Percentiles rank a stretch among this genome's conserved stretches.
phyloP scores from a whole-genome alignment of 2,797 vertebrate species.

The Oreonectes daqikongensis region DNA sequence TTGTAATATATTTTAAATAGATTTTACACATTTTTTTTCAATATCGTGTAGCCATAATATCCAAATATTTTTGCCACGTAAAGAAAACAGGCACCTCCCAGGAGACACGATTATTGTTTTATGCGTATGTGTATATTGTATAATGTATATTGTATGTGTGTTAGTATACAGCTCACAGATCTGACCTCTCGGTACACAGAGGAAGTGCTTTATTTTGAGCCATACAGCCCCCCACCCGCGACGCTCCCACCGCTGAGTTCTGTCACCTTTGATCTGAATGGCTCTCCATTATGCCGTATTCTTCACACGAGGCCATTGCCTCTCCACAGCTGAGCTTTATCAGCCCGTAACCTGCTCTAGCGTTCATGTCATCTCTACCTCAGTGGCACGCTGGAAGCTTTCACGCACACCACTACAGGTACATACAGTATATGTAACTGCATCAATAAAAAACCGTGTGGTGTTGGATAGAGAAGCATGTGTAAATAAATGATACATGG shows the following conservation, averaged over 20 bases:
- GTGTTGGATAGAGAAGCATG: too few species aligned
- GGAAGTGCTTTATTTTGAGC: slow-evolving; percentile 34
- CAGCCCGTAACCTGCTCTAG: slow-evolving; percentile 26
- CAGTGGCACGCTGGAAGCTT: not conserved
- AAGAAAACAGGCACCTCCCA: not conserved
- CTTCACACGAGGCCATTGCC: slow-evolving; percentile 8
- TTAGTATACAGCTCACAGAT: not conserved
- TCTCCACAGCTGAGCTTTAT: slow-evolving; percentile 30
- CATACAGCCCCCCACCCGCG: slow-evolving; percentile 8
- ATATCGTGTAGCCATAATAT: too few species aligned
- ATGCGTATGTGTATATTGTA: not conserved
- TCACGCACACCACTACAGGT: not conserved
- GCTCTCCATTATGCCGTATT: slow-evolving; percentile 36
- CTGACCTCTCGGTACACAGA: not conserved
- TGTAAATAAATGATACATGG: too few species aligned
- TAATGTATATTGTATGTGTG: too few species aligned
- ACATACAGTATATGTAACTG: not conserved
- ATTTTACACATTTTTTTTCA: too few species aligned
- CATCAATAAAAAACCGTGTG: not conserved
- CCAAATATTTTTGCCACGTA: not conserved
- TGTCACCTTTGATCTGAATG: slow-evolving; percentile 43
- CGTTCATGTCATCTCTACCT: slow-evolving; percentile 23
- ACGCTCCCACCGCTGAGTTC: slow-evolving; percentile 3
- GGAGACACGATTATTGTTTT: not conserved
- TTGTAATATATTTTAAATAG: too few species aligned